Conservation (phyloP, 2,113 vertebrate species). For the Percina caprodes region DNA sequence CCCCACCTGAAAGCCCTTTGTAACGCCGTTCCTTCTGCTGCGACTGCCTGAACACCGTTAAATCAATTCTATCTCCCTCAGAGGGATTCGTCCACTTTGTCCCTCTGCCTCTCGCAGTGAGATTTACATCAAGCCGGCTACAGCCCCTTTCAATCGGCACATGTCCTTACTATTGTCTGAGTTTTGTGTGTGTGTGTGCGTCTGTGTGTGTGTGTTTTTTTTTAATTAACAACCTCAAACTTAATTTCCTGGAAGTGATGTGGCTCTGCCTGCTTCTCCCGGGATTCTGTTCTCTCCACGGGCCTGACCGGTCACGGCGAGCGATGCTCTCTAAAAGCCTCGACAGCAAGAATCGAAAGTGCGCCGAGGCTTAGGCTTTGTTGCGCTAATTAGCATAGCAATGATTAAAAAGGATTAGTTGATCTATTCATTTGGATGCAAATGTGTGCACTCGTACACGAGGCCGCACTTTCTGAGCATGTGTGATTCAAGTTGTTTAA, state of each 20-base stretch:
- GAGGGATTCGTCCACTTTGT: constrained; percentile 47
- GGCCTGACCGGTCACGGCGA: constrained; percentile 34
- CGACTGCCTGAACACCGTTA: constrained; percentile 3
- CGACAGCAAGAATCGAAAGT: not conserved
- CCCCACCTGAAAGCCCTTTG: not conserved
- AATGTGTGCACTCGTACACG: not conserved
- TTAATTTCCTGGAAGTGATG: constrained; percentile 68
- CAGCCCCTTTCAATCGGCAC: constrained; percentile 52
- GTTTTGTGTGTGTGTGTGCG: no score
- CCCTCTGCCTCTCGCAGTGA: not conserved
- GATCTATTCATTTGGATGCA: constrained; percentile 18
- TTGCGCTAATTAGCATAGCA: constrained; percentile 63
- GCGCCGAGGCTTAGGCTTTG: constrained; percentile 39
- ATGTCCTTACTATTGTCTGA: constrained; percentile 54
- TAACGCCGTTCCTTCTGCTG: not conserved
- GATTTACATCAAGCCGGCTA: constrained; percentile 39
- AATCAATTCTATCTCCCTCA: constrained; percentile 53
- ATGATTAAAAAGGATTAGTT: constrained; percentile 58
- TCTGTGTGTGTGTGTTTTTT: not conserved
- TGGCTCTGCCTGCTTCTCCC: constrained; percentile 1
- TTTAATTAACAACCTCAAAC: constrained; percentile 58
- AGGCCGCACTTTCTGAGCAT: not conserved
- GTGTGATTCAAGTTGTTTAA: constrained; percentile 12
- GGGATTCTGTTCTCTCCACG: constrained; percentile 1
- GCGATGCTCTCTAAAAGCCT: not conserved